Base-by-base conservation (phyloP, 2,113 vertebrate species). In the Dolichallabes microphthalmus region DNA sequence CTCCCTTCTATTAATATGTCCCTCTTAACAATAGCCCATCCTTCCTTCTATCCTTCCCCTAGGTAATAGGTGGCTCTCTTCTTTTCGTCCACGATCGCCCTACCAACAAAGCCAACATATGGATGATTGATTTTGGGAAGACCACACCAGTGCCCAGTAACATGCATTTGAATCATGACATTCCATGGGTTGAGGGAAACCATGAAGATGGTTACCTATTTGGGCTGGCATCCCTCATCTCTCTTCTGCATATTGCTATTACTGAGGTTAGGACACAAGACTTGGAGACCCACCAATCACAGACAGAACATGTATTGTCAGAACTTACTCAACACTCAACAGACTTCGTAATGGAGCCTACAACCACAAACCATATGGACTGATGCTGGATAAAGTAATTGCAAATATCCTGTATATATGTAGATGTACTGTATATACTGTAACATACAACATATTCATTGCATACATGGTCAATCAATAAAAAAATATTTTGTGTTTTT, bases 101-200 rank as follows among this genome's bases (percentile, higher is more conserved):
- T 63, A 92, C 84, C 45, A 90, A 87, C 83, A 93, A 91, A 84
- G 94, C 94, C 90, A 95, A 87, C 4, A 92, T 96, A 77, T 96
- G 96, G 96, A 96, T 96, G 96, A 96, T 96, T 82, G 96, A 96
- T 90, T 96, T 96, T 66, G 95, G 94, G 22, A 96, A 96, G 89
- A 96, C 95, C 0, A 90, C 88, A 0, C 93, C 92, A 0, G 68
- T 90, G 14, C 92, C 93, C 0, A 87, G 90, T 1, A 78, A 86
- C 0, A 32, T 73, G 27, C 82, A 84, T 39, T 87, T 96, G 22
- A 86, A 50, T 2, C 95, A 96, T 68, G 81, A 93, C 6, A 35
- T 94, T 60, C 90, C 92, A 1, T 96, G 95, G 96, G 68, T 83
- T 1, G 92, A 93, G n/a, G 96, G 95, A 0, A 96, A 88, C 91